phyloP scores from a whole-genome alignment of 2,113 vertebrate genomes.

The Brachyhypopomus gauderio region DNA sequence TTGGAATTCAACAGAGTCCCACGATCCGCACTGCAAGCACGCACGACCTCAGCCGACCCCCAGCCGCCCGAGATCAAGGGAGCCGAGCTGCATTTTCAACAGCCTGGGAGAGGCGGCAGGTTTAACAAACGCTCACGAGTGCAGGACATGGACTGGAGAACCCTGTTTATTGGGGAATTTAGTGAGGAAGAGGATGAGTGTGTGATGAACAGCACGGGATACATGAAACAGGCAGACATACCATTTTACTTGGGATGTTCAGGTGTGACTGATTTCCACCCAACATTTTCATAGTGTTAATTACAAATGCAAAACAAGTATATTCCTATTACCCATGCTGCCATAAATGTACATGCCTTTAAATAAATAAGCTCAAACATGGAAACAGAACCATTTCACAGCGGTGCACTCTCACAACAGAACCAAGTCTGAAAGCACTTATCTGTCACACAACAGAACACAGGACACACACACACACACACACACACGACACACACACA shows the following conservation, averaged over 20 bases:
- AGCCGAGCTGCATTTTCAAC: conserved; percentile 54
- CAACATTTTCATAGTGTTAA: conserved; percentile 20
- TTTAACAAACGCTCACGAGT: conserved; percentile 39
- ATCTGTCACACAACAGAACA: neutral
- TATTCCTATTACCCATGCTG: conserved; percentile 12
- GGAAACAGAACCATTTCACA: neutral
- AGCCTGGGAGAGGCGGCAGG: conserved; percentile 33
- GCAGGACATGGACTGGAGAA: neutral
- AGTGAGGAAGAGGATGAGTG: conserved; percentile 27
- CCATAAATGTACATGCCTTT: neutral
- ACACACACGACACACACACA: too few relatives aligned
- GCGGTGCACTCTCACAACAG: neutral
- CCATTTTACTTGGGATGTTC: conserved; percentile 47
- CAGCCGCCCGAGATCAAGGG: conserved; percentile 11
- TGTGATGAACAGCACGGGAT: conserved; percentile 11
- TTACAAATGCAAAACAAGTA: conserved; percentile 20
- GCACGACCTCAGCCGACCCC: conserved; percentile 35
- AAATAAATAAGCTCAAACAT: neutral
- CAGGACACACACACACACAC: too few relatives aligned
- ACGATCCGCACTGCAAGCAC: conserved; percentile 11
- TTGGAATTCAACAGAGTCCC: conserved; percentile 34
- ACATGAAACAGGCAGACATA: neutral
- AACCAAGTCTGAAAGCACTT: neutral
- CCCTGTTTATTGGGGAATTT: neutral
- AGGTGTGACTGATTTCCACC: conserved; percentile 26